These are phyloP conservation scores for Rhincodon typus DNA, from an alignment of 2,797 vertebrate genomes.

Conservation along the genomic window DNA sequence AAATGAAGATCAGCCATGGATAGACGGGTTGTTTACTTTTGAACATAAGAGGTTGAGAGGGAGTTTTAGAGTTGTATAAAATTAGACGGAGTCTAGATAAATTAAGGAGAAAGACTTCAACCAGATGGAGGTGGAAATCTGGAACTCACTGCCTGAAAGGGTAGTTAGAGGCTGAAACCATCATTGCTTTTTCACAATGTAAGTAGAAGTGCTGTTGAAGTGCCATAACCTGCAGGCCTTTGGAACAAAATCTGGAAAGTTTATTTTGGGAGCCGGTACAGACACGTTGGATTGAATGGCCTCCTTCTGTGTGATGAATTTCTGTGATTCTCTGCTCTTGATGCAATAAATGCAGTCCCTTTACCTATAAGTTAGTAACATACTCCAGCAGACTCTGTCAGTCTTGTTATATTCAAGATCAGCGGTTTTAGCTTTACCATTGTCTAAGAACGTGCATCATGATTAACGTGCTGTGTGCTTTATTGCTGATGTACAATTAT, in stretches of 20 bases:
- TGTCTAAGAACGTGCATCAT: slow-evolving; percentile 14
- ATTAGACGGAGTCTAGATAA: neutral
- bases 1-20: too few relatives aligned
- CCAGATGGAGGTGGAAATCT: too few relatives aligned
- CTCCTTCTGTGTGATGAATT: neutral
- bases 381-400: neutral
- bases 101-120: too few relatives aligned
- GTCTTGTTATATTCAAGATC: neutral
- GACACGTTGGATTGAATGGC: neutral
- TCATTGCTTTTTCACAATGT: neutral
- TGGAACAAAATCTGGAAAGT: neutral
- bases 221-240: neutral
- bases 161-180: neutral
- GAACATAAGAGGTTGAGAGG: neutral
- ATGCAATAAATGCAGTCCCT: neutral
- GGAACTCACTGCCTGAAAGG: neutral
- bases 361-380: neutral
- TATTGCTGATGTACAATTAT: slow-evolving; percentile 26
- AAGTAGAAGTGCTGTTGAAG: neutral
- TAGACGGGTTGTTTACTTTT: neutral
- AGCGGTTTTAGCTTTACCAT: slow-evolving; percentile 20
- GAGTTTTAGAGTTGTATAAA: neutral
- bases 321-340: neutral
- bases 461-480: slow-evolving; percentile 27
- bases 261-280: too few relatives aligned